Evolutionary conservation across 64 coral and sea anemone species (phyloP).

Genomic region (Pocillopora verrucosa): DNA sequence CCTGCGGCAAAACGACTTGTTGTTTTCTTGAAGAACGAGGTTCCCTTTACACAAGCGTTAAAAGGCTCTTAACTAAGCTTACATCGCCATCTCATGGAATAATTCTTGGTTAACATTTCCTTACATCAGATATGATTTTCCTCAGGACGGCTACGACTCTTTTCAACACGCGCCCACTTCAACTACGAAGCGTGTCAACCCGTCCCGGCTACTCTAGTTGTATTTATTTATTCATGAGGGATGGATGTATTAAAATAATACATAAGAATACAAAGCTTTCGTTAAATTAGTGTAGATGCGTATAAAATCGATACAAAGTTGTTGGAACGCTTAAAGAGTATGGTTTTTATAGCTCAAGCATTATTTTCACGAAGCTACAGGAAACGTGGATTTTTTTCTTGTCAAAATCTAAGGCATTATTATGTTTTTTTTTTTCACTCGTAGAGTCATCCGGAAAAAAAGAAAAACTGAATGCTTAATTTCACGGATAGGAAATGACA

Average conservation of each 20-base stretch:
- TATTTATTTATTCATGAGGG: constrained; percentile 34
- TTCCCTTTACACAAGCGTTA: neutral
- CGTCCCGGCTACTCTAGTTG: neutral
- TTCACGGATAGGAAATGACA: too few relatives aligned
- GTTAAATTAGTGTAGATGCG: neutral
- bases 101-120: neutral
- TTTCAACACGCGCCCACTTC: too few relatives aligned
- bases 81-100: neutral
- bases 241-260: neutral
- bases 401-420: too few relatives aligned
- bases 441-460: too few relatives aligned
- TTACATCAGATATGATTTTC: neutral
- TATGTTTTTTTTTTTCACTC: too few relatives aligned
- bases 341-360: neutral
- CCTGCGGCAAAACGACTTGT: constrained; percentile 1
- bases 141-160: neutral
- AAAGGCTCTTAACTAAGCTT: neutral
- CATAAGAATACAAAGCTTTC: neutral
- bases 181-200: neutral
- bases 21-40: neutral
- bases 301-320: neutral
- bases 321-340: neutral
- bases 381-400: too few relatives aligned
- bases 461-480: too few relatives aligned
- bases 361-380: too few relatives aligned